Evolutionary conservation across 2,888 invertebrate genomes (phyloP).

Genomic region (Ectemnius cavifrons): DNA sequence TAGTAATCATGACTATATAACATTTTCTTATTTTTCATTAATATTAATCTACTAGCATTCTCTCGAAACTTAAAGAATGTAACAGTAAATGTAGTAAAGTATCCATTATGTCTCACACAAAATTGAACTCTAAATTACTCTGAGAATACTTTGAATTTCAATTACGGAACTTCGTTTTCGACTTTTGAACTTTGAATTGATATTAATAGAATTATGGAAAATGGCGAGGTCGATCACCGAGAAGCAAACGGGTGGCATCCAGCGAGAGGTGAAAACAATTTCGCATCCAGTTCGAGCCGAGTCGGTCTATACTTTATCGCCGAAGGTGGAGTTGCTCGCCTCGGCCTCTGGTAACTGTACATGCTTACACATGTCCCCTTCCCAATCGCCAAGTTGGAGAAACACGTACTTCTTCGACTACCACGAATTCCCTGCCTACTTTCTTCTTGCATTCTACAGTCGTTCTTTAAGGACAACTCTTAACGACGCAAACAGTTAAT

Average conservation of each 20-base stretch:
- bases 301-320: constrained; percentile 47
- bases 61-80: too few relatives aligned
- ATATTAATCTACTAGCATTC: too few relatives aligned
- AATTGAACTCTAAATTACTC: too few relatives aligned
- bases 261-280: constrained; percentile 34
- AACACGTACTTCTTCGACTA: constrained; percentile 32
- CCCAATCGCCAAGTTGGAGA: constrained; percentile 24
- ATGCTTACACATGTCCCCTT: constrained; percentile 38
- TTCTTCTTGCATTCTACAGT: constrained; percentile 12
- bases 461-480: too few relatives aligned
- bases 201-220: not conserved
- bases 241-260: constrained; percentile 17
- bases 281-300: constrained; percentile 37
- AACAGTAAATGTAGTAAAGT: too few relatives aligned
- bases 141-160: too few relatives aligned
- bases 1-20: too few relatives aligned
- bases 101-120: too few relatives aligned
- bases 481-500: too few relatives aligned
- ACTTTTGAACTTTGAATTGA: too few relatives aligned
- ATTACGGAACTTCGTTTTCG: too few relatives aligned
- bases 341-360: constrained; percentile 70
- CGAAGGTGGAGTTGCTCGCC: constrained; percentile 55
- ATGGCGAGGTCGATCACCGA: not conserved
- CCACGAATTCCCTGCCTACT: constrained; percentile 28
- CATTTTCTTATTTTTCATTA: too few relatives aligned